Evolutionary conservation across 92 coral and sea anemone species (phyloP), one percentile per base, ranked within the genome.

Genomic region (Parazoanthus swiftii): DNA sequence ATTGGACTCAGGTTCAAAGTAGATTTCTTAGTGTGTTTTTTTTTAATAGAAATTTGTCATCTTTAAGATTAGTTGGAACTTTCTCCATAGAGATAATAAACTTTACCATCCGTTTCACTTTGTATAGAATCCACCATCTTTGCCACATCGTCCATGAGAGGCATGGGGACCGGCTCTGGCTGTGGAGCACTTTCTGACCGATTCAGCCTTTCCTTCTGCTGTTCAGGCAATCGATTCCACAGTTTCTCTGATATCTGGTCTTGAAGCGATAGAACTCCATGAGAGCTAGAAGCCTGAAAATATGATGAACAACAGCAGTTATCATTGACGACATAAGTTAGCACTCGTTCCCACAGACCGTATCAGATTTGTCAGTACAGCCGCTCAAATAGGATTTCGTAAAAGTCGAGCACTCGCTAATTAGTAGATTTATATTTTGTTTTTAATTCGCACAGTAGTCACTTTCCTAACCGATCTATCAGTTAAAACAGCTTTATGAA

Each of bases 191-290:
- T 90, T 36, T 75, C 75, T 46, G 75, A 37, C 50, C 44, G 65
- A 76, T 88, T 86, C 77, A 90, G 67, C 73, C 92, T 85, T 76
- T 92, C 59, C 67, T 85, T 94, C 88, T 95, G 98, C 23, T 88
- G 85, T 35, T 85, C 88, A 4, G 94, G 67, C 29, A 95, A 89
- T 73, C 85, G 79, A 70, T 92, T 90, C 98, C 95, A 95, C 77
- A 95, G 54, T 33, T 90, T 85, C 77, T 92, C 94, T 9, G 98
- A 95, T 70, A 93, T 90, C 58, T 93, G 95, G 43, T 93, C 95
- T 66, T 84, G 74, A 38, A 76, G 29, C 4, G 56, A 71, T 26
- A 68, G 79, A 8, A 39, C 38, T 23, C 20, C 44, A 65, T 26
- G 46, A 37, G 78, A 25, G 29, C 67, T 84, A 21, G 65, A 26